Base-by-base conservation (phyloP, 2,113 vertebrate species). In the Catharus fuscescens region DNA sequence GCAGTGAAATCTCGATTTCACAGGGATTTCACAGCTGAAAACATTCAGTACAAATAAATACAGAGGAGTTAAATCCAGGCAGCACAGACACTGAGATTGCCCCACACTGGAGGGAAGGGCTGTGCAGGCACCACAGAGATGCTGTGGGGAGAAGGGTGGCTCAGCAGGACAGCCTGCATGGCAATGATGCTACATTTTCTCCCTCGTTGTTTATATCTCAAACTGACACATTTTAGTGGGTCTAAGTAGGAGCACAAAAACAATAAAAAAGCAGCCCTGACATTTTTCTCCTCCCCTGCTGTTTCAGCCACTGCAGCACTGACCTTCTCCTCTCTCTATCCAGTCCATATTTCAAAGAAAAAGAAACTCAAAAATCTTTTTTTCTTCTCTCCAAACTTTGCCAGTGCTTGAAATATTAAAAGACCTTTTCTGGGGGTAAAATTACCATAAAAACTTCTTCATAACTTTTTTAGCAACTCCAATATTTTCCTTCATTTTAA, bases 231-330 rank as follows among this genome's bases (percentile, higher is more conserved):
- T 96, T 96, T 96, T 93, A 94, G 96, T 94, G 18, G 66, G 78
- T 69, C 92, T 96, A 96, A 96, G 85, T 83, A 95, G 87, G 53
- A 84, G 74, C 78, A 92, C 83, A 91, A 96, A 97, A 90, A 80
- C 91, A 96, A 94, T 93, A 95, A 94, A 92, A 38, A 96, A 91
- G 57, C 52, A 91, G 36, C 29, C n/a, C 91, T 92, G 96, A 96
- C 69, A 87, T 95, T 96, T 77, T 96, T 84, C 83, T 93, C 74
- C 79, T 91, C 87, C 87, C 47, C 73, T 92, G 73, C 93, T 95
- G 83, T 95, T 94, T 95, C 82, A 80, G 64, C 59, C 7, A 4
- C 78, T 9, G 32, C 50, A 85, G 73, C 64, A 88, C 85, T 94
- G 96, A 92, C 93, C 93, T 97, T 96, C 95, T 94, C 47, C 70